Percentiles rank a stretch among this genome's conserved stretches.
phyloP scores from a whole-genome alignment of 2,113 vertebrate genomes.

The Clupea harengus region DNA sequence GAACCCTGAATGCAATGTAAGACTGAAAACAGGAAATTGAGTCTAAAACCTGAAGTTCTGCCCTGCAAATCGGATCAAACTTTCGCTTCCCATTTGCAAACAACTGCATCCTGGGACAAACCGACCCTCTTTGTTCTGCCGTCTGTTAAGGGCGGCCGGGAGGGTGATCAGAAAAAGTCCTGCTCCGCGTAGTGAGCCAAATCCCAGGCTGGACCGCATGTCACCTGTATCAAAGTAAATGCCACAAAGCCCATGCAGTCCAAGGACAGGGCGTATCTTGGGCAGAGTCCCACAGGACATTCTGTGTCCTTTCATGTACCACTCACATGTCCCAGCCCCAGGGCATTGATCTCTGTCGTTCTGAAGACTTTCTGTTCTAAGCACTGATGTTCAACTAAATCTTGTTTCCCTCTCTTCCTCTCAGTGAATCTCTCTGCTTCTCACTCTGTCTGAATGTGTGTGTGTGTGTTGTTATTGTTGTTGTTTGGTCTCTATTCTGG shows the following conservation, averaged over 20 bases:
- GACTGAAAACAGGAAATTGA: not conserved
- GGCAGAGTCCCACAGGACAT: not conserved
- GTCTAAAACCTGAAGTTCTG: not conserved
- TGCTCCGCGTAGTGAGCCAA: not conserved
- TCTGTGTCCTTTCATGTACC: not conserved
- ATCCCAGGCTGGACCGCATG: not conserved
- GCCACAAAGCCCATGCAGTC: not conserved
- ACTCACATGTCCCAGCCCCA: not conserved
- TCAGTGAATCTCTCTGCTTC: not conserved
- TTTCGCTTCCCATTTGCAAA: not conserved
- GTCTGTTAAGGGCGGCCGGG: not conserved
- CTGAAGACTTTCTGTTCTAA: not conserved
- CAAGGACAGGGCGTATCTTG: slow-evolving; percentile 7
- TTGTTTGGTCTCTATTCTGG: not conserved
- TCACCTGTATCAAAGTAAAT: slow-evolving; percentile 5
- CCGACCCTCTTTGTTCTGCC: not conserved
- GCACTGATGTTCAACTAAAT: not conserved
- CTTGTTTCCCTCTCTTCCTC: not conserved
- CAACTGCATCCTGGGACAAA: not conserved
- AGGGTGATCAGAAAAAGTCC: slow-evolving; percentile 32
- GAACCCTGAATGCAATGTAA: not conserved
- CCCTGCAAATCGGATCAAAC: not conserved
- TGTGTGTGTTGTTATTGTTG: not conserved
- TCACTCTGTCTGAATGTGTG: not conserved
- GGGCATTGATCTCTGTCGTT: not conserved